phyloP scores from a whole-genome alignment of 2,797 vertebrate genomes.

The Typhlichthys subterraneus region DNA sequence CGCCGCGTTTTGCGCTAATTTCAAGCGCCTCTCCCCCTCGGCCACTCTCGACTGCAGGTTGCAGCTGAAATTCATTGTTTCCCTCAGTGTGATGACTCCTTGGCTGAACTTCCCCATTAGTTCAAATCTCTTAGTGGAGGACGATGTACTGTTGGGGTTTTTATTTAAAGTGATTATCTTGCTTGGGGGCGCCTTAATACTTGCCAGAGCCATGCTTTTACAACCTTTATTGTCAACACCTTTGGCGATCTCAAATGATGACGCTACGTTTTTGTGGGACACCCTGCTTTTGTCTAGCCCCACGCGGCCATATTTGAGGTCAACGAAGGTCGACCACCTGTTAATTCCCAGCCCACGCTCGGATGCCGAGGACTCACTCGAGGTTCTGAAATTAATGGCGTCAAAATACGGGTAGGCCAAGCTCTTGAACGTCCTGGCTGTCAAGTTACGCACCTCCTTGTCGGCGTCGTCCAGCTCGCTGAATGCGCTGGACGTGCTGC shows the following conservation, averaged over 20 bases:
- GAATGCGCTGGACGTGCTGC: conserved; percentile 85
- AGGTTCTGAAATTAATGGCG: conserved; percentile 84
- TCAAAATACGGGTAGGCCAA: conserved; percentile 90
- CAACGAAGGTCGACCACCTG: conserved; percentile 90
- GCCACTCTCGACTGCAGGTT: conserved; percentile 78
- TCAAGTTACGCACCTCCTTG: conserved; percentile 93
- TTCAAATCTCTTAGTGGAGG: conserved; percentile 67
- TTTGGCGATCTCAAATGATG: conserved; percentile 70
- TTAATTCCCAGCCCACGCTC: conserved; percentile 84
- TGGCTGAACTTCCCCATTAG: conserved; percentile 74
- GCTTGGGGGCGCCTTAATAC: conserved; percentile 73
- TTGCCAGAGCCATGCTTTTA: conserved; percentile 54
- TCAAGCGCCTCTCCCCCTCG: conserved; percentile 62
- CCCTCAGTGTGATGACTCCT: conserved; percentile 84
- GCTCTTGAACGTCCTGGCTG: conserved; percentile 90
- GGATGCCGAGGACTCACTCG: conserved; percentile 88
- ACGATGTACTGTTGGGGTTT: conserved; percentile 51
- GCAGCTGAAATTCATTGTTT: conserved; percentile 85
- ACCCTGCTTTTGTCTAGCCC: conserved; percentile 75
- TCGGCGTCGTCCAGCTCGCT: conserved; percentile 95
- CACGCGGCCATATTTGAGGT: conserved; percentile 86
- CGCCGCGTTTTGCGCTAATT: conserved; percentile 69
- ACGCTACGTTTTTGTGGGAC: conserved; percentile 61
- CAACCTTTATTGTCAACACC: conserved; percentile 50
- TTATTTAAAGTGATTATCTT: conserved; percentile 79